These are phyloP conservation scores for Hipposideros armiger DNA, from an alignment of 2,113 vertebrate genomes.

Conservation along the genomic window DNA sequence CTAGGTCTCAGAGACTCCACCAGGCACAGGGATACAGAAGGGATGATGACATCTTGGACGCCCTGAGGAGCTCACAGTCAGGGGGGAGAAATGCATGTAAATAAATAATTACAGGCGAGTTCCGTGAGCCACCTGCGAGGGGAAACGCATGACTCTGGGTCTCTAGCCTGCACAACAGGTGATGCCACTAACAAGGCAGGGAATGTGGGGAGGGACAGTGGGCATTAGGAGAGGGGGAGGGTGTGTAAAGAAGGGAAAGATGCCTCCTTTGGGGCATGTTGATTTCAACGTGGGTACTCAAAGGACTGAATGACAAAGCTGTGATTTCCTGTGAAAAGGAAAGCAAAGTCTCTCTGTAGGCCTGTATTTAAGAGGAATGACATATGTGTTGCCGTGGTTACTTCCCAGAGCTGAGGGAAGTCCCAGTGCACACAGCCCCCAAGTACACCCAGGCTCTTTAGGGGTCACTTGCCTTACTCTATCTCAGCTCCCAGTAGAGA, in stretches of 20 bases:
- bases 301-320: constrained; percentile 45
- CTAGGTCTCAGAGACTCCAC: too few relatives aligned
- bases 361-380: not conserved
- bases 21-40: too few relatives aligned
- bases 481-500: not conserved
- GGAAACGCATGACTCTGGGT: not conserved
- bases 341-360: constrained; percentile 30
- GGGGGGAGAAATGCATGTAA: too few relatives aligned
- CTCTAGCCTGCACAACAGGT: not conserved
- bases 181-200: not conserved
- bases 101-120: too few relatives aligned
- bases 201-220: not conserved
- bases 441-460: not conserved
- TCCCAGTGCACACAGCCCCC: not conserved
- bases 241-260: not conserved
- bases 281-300: not conserved
- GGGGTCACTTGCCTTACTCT: not conserved
- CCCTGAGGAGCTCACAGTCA: too few relatives aligned
- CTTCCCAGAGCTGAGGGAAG: not conserved
- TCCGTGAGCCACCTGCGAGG: not conserved
- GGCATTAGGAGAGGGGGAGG: not conserved
- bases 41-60: too few relatives aligned
- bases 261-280: constrained; percentile 11
- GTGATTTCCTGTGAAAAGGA: constrained; percentile 56
- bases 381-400: constrained; percentile 11